phyloP scores from a whole-genome alignment of 2,113 vertebrate species.

The Actinemys pallida region DNA sequence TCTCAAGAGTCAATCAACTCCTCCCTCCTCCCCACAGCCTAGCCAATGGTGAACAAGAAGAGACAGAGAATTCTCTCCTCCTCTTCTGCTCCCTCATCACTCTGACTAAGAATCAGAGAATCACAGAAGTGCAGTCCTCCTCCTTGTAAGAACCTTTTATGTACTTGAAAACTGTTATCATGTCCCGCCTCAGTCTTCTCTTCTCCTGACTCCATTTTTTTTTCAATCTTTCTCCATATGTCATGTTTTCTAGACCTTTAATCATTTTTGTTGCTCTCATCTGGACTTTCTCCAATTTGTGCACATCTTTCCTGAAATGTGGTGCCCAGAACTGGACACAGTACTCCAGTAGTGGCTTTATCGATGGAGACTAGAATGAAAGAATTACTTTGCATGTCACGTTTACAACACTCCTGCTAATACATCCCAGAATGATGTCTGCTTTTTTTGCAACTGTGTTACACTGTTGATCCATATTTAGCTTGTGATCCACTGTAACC shows the following conservation, averaged over 20 bases:
- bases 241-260: background rate
- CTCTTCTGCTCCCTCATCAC: background rate
- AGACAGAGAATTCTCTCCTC: background rate
- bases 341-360: background rate
- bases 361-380: background rate
- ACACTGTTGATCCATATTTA: background rate
- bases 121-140: background rate
- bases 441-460: background rate
- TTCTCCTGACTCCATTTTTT: background rate
- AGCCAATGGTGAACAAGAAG: background rate
- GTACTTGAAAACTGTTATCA: background rate
- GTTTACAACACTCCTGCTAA: background rate
- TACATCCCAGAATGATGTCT: background rate
- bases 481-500: background rate
- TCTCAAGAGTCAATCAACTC: rapidly evolving
- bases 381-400: background rate
- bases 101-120: background rate
- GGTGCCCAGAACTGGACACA: background rate
- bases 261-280: background rate
- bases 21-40: background rate
- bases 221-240: background rate
- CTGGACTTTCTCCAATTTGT: background rate
- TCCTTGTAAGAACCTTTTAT: background rate
- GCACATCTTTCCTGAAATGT: background rate
- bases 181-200: background rate